phyloP scores from a whole-genome alignment of 2,797 vertebrate genomes.

The Falco berigora region DNA sequence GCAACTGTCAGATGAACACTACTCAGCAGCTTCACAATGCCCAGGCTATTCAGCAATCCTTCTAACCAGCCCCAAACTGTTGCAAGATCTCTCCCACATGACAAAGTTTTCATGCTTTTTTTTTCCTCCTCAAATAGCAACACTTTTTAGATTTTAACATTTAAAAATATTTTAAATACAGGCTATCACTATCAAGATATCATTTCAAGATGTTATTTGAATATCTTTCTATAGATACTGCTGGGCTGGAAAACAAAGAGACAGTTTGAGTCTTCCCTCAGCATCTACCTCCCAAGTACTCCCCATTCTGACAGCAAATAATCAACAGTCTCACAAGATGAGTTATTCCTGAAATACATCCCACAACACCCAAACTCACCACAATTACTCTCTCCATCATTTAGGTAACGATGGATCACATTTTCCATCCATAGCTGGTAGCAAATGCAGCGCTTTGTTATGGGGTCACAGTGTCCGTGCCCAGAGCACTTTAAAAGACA shows the following conservation, averaged over 20 bases:
- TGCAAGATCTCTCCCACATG: background rate
- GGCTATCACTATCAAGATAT: background rate
- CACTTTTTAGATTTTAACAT: background rate
- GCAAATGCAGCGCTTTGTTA: slow-evolving; percentile 85
- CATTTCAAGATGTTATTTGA: background rate
- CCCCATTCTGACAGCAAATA: background rate
- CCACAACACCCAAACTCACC: slow-evolving; percentile 69
- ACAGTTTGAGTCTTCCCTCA: background rate
- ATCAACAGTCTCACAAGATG: background rate
- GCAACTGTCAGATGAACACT: background rate
- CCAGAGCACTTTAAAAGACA: slow-evolving; percentile 86
- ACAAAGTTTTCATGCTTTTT: background rate
- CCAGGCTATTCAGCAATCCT: background rate
- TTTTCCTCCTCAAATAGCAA: background rate
- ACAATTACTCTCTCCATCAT: slow-evolving; percentile 86
- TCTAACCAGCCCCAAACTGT: background rate
- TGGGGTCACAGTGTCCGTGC: slow-evolving; percentile 85
- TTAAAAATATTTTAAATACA: background rate
- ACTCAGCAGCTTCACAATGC: background rate
- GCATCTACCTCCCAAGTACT: background rate
- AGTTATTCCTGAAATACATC: background rate
- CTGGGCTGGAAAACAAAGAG: background rate
- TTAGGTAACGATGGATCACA: slow-evolving; percentile 78
- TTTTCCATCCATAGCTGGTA: slow-evolving; percentile 92
- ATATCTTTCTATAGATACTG: background rate